Base-by-base conservation (phyloP, 2,113 vertebrate species). In the Chionis minor region DNA sequence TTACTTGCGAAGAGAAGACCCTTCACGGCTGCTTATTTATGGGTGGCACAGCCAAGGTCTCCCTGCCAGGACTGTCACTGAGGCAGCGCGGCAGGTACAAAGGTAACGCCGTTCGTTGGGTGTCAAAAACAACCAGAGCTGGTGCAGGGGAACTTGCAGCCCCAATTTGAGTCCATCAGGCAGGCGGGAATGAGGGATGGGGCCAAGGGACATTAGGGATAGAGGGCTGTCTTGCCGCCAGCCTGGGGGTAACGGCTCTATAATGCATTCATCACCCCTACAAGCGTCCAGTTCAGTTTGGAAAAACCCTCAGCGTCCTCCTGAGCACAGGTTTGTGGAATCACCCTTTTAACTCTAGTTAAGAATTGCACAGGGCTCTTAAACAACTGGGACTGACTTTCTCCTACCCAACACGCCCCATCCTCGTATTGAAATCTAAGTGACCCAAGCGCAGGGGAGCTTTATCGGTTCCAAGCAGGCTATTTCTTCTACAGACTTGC, bases 31-130 rank as follows among this genome's bases (percentile, higher is more conserved):
- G 66, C 26, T 72, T 30, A 16, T 51, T 33, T 21, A 38, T 9
- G 11, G 51, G 26, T 7, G 55, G 24, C 7, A 2, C 11, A 21
- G 65, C 22, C 30, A 10, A 63, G 54, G 19, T 26, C 32, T 33
- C 18, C 15, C 44, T 2, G 10, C 5, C 38, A 5, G 58, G 16
- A 14, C 22, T 49, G 3, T 14, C 24, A 4, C n/a, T 4, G 30
- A 55, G 54, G 6, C 49, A 45, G 26, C 2, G 4, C 2, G 52
- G 72, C 58, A 35, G 58, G 55, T 69, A 35, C 1, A 30, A 24
- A 12, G 6, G 49, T 6, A 20, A 52, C 42, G 13, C 19, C 10
- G 4, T 2, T 19, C 9, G 4, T 2, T 19, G 23, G 30, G 20
- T 23, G 55, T 66, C 17, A 6, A 72, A 81, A 58, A 7, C 8